phyloP scores from a whole-genome alignment of 2,888 invertebrate species.

The Corythucha ciliata region DNA sequence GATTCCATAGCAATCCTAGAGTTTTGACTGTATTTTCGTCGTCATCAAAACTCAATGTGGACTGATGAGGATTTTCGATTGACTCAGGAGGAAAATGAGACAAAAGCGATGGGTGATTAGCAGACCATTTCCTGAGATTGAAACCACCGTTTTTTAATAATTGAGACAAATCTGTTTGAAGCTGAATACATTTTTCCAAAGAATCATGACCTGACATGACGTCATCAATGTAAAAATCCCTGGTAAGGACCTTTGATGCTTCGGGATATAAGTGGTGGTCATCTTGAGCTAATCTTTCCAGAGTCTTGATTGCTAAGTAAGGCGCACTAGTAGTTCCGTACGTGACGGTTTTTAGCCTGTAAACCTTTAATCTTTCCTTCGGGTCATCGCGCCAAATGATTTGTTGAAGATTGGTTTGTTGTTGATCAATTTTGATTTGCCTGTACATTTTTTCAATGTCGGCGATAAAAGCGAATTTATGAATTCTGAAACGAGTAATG shows the following conservation, averaged over 20 bases:
- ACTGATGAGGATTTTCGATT: too few relatives aligned
- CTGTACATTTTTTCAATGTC: constrained; percentile 36
- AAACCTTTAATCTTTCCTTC: constrained; percentile 24
- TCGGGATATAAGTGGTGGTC: constrained; percentile 24
- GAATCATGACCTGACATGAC: constrained; percentile 31
- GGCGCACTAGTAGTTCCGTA: constrained; percentile 33
- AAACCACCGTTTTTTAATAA: constrained; percentile 12
- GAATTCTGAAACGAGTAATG: constrained; percentile 18
- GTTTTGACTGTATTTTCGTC: too few relatives aligned
- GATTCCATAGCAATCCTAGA: too few relatives aligned
- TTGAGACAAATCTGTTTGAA: constrained; percentile 25
- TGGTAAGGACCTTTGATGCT: constrained; percentile 23
- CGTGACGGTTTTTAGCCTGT: constrained; percentile 31
- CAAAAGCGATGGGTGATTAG: not conserved
- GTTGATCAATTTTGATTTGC: constrained; percentile 27
- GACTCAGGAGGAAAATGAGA: too few relatives aligned
- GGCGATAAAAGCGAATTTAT: constrained; percentile 22
- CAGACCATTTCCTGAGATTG: constrained; percentile 6
- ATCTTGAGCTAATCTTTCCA: constrained; percentile 34
- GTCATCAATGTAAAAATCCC: constrained; percentile 39
- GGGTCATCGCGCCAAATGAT: constrained; percentile 33
- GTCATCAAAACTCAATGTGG: too few relatives aligned
- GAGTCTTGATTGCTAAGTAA: constrained; percentile 26
- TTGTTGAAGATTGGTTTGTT: constrained; percentile 28
- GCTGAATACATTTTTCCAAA: constrained; percentile 26